Evolutionary conservation across 2,888 invertebrate species (phyloP), one percentile per base, ranked within the genome.

Genomic region (Tridacna gigas): DNA sequence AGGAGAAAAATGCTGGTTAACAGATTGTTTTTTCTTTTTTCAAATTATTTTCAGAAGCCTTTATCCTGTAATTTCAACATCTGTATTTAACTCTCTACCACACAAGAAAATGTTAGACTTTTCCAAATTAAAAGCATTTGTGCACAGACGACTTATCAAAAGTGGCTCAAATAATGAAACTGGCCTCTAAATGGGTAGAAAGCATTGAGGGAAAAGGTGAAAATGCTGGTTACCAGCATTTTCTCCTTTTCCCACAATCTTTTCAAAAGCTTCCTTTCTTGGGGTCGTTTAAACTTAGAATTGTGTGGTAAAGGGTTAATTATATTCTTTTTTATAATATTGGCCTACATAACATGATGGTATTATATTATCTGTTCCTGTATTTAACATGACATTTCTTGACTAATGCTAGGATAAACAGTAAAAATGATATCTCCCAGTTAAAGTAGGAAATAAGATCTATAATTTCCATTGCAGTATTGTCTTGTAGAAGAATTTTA

Each of bases 161-260:
- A 37, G 37, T 37, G 2, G 37, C 37, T 37, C 2, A 37, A 37
- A 37, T 4, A 7, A 37, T 37, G 7, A 37, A n/a, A n/a, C n/a
- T n/a, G n/a, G 12, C 4, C 22, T 63, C 13, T 18, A 63, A 4
- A 37, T 37, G 37, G 37, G 37, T 37, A 37, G 37, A 56, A 56
- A 56, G 9, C 56, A 56, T 56, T 56, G 15, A 5, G 56, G 56
- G 22, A 63, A 22, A 63, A 63, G 63, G 25, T 4, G 63, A 25
- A 63, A 63, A 22, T 63, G 63, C 63, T 63, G 22, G 22, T 63
- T 13, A 63, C 13, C 12, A 25, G 63, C 63, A 63, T 22, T 22
- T 63, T 63, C 63, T 63, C 25, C 63, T 25, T 63, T 63, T 63
- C 20, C 25, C 9, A n/a, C 63, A 63, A 63, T n/a, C 7, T 63